Evolutionary conservation across 2,113 vertebrate species (phyloP).

Genomic region (Lonchura striata): DNA sequence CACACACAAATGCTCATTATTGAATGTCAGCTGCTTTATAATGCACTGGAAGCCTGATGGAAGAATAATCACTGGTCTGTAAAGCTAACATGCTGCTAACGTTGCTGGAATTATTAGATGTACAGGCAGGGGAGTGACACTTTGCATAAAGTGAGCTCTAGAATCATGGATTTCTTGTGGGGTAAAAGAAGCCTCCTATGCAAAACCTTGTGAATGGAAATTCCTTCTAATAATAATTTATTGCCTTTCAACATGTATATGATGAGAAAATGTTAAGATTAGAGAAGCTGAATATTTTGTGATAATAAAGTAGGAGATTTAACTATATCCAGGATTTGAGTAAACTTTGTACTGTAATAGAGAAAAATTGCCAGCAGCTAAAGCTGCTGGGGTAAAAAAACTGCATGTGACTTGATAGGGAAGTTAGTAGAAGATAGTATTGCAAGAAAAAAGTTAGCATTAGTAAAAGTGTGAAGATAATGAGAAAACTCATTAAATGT

Average conservation of each 20-base stretch:
- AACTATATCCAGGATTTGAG: background rate
- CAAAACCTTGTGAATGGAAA: background rate
- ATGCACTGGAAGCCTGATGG: background rate
- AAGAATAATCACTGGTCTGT: background rate
- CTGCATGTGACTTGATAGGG: fast-evolving
- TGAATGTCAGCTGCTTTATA: background rate
- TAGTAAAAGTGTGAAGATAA: background rate
- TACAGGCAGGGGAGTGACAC: background rate
- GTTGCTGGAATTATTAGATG: background rate
- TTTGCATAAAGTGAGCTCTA: background rate
- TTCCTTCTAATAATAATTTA: background rate
- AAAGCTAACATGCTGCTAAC: background rate
- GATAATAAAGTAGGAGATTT: background rate
- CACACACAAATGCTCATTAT: background rate
- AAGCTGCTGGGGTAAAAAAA: background rate
- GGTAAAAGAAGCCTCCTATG: background rate
- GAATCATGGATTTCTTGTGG: background rate
- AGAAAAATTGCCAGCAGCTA: background rate
- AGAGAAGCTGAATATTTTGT: background rate
- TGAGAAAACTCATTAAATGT: background rate
- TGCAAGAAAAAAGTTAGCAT: background rate
- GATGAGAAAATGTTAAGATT: background rate
- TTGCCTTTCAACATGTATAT: background rate
- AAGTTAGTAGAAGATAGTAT: background rate
- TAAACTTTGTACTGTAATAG: background rate